Evolutionary conservation across 2,113 vertebrate genomes (phyloP).

Genomic region (Triplophysa siluroides): DNA sequence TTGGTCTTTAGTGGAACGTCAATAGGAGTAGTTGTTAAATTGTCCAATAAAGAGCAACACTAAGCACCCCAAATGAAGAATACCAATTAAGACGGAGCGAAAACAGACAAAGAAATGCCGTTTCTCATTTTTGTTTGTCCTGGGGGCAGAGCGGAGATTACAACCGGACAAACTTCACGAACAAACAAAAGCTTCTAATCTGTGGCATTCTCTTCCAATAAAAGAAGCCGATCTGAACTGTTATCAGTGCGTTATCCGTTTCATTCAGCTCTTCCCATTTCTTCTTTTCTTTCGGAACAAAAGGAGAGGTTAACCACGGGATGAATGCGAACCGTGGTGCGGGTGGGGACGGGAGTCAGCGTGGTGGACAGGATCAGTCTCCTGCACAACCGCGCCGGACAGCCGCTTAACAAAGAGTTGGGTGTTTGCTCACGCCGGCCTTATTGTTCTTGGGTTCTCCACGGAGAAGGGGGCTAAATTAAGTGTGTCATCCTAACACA

Average conservation of each 20-base stretch:
- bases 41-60: neutral
- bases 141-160: neutral
- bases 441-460: conserved; percentile 65
- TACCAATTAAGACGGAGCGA: neutral
- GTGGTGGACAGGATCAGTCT: conserved; percentile 39
- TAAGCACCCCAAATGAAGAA: neutral
- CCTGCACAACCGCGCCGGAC: conserved; percentile 32
- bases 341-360: conserved; percentile 31
- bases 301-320: conserved; percentile 32
- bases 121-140: conserved; percentile 2
- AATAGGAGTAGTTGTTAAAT: neutral
- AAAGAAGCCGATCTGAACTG: conserved; percentile 57
- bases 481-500: conserved; percentile 71
- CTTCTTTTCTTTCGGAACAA: conserved; percentile 39
- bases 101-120: neutral
- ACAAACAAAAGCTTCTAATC: conserved; percentile 42
- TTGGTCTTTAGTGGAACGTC: conserved; percentile 5
- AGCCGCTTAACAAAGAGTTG: conserved; percentile 39
- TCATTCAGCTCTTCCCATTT: conserved; percentile 45
- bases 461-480: conserved; percentile 62
- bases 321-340: conserved; percentile 37
- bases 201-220: conserved; percentile 34
- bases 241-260: conserved; percentile 60
- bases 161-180: neutral
- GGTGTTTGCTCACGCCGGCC: conserved; percentile 62